Base-by-base conservation (phyloP, 1,140 invertebrate genomes). In the Arctopsyche grandis region DNA sequence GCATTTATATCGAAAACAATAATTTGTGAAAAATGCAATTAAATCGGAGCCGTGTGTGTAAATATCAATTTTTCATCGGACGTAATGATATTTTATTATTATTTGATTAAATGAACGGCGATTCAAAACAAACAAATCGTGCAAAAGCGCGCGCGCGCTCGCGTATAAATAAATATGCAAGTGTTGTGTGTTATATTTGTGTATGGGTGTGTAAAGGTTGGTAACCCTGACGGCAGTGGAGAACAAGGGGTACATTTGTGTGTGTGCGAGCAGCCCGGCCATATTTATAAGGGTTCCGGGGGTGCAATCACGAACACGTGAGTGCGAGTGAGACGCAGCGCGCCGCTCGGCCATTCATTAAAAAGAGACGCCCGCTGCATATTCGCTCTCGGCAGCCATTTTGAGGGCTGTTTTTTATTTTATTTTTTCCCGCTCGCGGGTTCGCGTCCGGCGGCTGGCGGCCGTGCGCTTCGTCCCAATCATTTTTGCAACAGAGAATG, bases 271-370 rank as follows among this genome's bases (percentile, higher is more conserved):
- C 48, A 52, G 87, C 87, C 87, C 87, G 86, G 87, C 87, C 87
- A 88, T 88, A 88, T 88, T 88, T 88, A 88, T 88, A 88, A 88
- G 87, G 87, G 87, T 86, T 88, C 86, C 86, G 86, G 87, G 87
- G 87, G 87, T 88, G 87, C 87, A 88, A 87, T 88, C 87, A 87
- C 86, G 86, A 88, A 87, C 77, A 87, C 85, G 87, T 85, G 85
- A 73, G 86, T 46, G 86, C 86, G 86, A 86, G 85, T 85, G 79
- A 77, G 66, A 69, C 66, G 69, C 80, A 19, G 19, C 26, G 74
- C 63, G 44, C 69, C 44, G 82, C 83, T 19, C 56, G 69, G 77
- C 75, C 69, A 52, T 70, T 38, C 69, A 70, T 60, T 75, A 75
- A 73, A 82, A 84, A 83, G 81, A 85, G 85, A 84, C 77, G 84